phyloP scores from a whole-genome alignment of 2,113 vertebrate genomes.

The Eidolon helvum region DNA sequence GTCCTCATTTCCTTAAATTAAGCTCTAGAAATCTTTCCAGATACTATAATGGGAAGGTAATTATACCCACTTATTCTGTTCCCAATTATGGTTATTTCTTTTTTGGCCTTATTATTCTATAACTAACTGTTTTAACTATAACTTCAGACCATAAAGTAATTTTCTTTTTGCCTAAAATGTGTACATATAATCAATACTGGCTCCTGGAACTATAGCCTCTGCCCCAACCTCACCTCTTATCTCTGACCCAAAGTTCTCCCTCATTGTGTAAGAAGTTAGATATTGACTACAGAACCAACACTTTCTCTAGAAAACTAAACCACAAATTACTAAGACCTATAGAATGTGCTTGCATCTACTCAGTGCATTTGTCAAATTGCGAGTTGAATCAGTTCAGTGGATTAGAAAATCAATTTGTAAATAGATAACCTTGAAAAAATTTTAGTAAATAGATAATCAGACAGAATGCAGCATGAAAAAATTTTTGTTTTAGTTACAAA shows the following conservation, averaged over 20 bases:
- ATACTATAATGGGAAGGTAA: background rate
- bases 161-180: background rate
- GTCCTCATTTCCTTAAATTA: background rate
- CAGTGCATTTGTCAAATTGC: background rate
- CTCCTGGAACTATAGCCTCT: background rate
- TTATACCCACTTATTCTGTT: background rate
- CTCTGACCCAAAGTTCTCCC: background rate
- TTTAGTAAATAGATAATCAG: background rate
- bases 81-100: background rate
- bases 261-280: background rate
- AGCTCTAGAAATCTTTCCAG: background rate
- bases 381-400: background rate
- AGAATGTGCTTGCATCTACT: background rate
- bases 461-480: background rate
- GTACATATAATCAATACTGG: background rate
- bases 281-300: background rate
- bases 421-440: background rate
- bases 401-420: background rate
- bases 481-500: background rate
- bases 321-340: background rate
- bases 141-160: background rate
- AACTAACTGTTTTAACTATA: background rate
- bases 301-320: background rate
- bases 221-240: background rate
- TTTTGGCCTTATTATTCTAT: background rate